A percentile compares a stretch with the other conserved stretches of the same genome.
Conservation (phyloP, 2,113 vertebrate genomes). For the Panthera tigris region DNA sequence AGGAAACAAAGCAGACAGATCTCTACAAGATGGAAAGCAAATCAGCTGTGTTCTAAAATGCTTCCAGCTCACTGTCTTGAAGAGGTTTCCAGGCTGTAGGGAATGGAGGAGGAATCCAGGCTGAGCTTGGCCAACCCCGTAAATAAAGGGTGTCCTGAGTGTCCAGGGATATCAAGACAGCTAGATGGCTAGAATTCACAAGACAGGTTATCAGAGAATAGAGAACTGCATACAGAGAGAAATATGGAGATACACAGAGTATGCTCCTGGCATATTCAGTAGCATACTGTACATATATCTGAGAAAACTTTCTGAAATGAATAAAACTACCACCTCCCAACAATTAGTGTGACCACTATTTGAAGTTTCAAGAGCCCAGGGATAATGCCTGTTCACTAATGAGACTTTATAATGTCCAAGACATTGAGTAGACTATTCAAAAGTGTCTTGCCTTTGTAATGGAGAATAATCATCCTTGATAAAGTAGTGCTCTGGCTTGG, state of each 20-base stretch:
- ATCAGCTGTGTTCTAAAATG: not conserved
- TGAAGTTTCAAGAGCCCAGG: not conserved
- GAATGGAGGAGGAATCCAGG: not conserved
- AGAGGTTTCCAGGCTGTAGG: not conserved
- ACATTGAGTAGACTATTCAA: not conserved
- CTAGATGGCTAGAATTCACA: not conserved
- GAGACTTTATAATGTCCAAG: not conserved
- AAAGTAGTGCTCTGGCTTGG: not conserved
- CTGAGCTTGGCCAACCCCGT: not conserved
- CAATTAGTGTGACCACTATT: not conserved
- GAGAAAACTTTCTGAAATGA: not conserved
- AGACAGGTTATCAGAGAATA: not conserved
- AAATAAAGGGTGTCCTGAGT: not conserved
- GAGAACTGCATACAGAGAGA: not conserved
- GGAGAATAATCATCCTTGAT: not conserved
- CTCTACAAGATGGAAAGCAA: not conserved
- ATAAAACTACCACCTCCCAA: not conserved
- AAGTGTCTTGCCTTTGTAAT: not conserved
- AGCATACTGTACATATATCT: not conserved
- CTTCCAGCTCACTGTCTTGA: not conserved
- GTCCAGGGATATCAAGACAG: not conserved
- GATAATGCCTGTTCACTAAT: not conserved
- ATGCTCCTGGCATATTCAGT: not conserved
- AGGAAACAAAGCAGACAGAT: not conserved
- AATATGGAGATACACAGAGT: not conserved